A percentile compares a stretch with the other conserved stretches of the same genome.
phyloP scores from a whole-genome alignment of 1,140 invertebrate genomes.

The Leptoteleia sp. region DNA sequence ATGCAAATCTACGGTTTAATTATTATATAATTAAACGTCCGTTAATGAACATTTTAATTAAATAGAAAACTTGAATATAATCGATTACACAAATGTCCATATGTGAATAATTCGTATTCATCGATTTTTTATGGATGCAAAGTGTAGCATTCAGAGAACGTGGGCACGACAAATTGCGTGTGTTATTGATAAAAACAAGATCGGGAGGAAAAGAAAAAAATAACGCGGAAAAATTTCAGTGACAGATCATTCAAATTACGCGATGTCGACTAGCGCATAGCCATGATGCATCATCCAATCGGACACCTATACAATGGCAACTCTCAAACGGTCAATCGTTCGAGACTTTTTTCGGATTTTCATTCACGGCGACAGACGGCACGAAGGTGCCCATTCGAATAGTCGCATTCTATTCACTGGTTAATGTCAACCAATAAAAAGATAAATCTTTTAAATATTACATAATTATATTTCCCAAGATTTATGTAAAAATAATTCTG shows the following conservation, averaged over 20 bases:
- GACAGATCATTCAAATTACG: conserved; percentile 58
- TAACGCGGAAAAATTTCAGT: conserved; percentile 45
- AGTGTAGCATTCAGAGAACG: conserved; percentile 27
- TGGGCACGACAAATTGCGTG: conserved; percentile 52
- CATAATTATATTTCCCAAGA: no score
- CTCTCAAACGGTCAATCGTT: conserved; percentile 57
- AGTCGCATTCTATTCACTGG: no score
- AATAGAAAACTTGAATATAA: no score
- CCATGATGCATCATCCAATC: conserved; percentile 45
- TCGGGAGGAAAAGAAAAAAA: conserved; percentile 31
- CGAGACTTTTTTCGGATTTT: conserved; percentile 35
- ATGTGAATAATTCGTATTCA: conserved; percentile 18
- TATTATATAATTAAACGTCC: no score
- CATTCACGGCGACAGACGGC: conserved; percentile 31
- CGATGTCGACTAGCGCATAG: conserved; percentile 12
- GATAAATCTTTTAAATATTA: no score
- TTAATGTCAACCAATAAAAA: no score
- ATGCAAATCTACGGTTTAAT: no score
- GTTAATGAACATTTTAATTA: no score
- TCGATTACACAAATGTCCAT: no score
- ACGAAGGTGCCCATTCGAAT: conserved; percentile 10
- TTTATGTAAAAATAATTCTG: no score
- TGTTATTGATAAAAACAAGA: conserved; percentile 60
- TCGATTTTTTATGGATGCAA: conserved; percentile 23
- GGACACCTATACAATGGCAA: conserved; percentile 43